A percentile compares a stretch with the other conserved stretches of the same genome.
phyloP scores from a whole-genome alignment of 2,113 vertebrate species.

The Myodes glareolus region DNA sequence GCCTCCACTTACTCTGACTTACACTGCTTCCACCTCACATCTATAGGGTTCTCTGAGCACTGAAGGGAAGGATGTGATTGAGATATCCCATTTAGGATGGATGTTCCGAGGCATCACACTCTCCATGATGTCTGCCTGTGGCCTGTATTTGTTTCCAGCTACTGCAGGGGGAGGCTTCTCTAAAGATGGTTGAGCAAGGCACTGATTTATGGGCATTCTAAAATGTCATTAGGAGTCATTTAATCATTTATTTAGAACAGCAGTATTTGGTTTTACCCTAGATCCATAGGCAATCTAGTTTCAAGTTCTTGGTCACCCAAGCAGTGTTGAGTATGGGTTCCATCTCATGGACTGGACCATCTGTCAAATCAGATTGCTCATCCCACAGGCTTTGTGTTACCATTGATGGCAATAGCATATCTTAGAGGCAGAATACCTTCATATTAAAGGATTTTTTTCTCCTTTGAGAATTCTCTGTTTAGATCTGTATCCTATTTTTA shows the following conservation, averaged over 20 bases:
- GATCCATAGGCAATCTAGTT: not conserved
- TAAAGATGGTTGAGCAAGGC: not conserved
- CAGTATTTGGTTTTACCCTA: not conserved
- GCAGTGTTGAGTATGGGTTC: not conserved
- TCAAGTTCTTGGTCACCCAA: not conserved
- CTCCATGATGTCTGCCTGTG: not conserved
- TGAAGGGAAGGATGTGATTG: not conserved
- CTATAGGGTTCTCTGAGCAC: not conserved
- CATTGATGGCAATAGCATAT: not conserved
- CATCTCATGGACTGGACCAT: not conserved
- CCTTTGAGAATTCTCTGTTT: not conserved
- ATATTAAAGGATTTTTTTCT: not conserved
- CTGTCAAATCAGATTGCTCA: not conserved
- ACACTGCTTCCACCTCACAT: not conserved
- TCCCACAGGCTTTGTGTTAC: no score
- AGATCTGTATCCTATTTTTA: not conserved
- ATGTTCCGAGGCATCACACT: not conserved
- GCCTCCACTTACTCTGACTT: not conserved
- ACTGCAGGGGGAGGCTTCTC: not conserved
- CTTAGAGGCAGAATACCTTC: not conserved
- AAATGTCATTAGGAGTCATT: not conserved
- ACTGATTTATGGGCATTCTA: no score
- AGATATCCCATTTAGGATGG: not conserved
- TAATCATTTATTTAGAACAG: not conserved
- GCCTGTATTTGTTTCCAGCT: not conserved